Conservation (phyloP, 2,888 invertebrate genomes). For the Nyleta sp. region DNA sequence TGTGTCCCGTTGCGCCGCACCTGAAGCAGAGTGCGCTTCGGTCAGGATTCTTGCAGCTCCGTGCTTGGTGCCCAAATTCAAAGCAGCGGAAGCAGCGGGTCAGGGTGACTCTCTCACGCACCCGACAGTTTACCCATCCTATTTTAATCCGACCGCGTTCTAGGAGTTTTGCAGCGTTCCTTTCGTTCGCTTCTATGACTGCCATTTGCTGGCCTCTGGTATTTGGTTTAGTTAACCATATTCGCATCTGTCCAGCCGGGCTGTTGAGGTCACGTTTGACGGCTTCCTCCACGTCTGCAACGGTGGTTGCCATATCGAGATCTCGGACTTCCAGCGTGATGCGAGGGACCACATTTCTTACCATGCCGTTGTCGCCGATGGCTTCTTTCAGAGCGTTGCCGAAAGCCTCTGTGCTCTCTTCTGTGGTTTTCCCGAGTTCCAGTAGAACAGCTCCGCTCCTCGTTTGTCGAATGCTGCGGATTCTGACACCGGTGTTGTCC, state of each 20-base stretch:
- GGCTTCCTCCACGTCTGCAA: slow-evolving; percentile 2
- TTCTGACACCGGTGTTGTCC: background rate
- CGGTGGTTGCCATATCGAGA: slow-evolving; percentile 1
- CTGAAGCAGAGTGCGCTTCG: slow-evolving; percentile 60
- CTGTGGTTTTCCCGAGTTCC: background rate
- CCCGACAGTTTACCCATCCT: slow-evolving; percentile 5
- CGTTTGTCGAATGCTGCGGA: background rate
- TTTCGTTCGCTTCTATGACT: background rate
- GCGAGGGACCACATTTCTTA: background rate
- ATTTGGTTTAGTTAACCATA: background rate
- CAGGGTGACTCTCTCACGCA: background rate
- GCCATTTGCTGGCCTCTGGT: slow-evolving; percentile 2
- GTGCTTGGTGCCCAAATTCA: background rate
- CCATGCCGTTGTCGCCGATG: background rate
- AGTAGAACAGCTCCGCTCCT: background rate
- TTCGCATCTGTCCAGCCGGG: background rate
- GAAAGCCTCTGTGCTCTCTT: background rate
- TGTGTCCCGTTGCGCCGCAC: slow-evolving; percentile 65
- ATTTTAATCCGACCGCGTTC: slow-evolving; percentile 7
- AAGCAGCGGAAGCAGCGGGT: background rate
- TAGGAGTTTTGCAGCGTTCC: background rate
- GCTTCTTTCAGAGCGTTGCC: background rate
- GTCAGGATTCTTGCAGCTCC: slow-evolving; percentile 39
- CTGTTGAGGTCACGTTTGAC: background rate
- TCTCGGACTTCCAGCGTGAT: slow-evolving; percentile 12